A percentile compares a stretch with the other conserved stretches of the same genome.
Evolutionary conservation across 53 echinoderm and acorn worm genomes (phyloP).

Genomic region (Echinarachnius parma): DNA sequence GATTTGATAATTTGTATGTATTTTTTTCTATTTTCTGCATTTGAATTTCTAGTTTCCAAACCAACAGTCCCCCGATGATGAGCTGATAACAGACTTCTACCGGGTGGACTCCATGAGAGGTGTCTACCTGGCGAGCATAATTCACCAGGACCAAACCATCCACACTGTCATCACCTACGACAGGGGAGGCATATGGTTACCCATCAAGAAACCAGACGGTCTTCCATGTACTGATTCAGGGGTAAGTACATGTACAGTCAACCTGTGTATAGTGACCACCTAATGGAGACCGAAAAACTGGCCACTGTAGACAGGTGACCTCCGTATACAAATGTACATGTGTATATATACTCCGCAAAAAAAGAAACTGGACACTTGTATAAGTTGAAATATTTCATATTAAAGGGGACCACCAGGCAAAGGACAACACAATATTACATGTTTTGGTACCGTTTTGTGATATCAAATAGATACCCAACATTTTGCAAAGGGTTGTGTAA

Average conservation of each 20-base stretch:
- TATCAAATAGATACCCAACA: no score
- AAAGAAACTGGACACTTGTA: no score
- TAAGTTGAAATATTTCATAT: no score
- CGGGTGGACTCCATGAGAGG: conserved; percentile 85
- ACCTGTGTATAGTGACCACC: no score
- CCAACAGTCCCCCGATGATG: conserved; percentile 85
- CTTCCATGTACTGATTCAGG: conserved; percentile 46
- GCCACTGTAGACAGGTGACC: no score
- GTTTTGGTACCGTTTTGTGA: no score
- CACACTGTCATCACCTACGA: conserved; percentile 89
- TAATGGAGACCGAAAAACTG: no score
- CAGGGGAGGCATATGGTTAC: conserved; percentile 83
- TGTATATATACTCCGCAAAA: no score
- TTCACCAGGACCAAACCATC: conserved; percentile 46
- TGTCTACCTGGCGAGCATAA: conserved; percentile 92
- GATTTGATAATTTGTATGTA: neutral
- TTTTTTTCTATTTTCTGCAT: neutral
- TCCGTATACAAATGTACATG: no score
- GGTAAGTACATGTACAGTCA: neutral
- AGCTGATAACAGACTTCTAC: conserved; percentile 79
- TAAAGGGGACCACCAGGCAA: no score
- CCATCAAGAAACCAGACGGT: conserved; percentile 60
- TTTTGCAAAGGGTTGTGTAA: no score
- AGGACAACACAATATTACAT: no score
- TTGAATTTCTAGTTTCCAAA: conserved; percentile 79